phyloP scores from a whole-genome alignment of 2,888 invertebrate genomes.

The Pheosia gnoma region DNA sequence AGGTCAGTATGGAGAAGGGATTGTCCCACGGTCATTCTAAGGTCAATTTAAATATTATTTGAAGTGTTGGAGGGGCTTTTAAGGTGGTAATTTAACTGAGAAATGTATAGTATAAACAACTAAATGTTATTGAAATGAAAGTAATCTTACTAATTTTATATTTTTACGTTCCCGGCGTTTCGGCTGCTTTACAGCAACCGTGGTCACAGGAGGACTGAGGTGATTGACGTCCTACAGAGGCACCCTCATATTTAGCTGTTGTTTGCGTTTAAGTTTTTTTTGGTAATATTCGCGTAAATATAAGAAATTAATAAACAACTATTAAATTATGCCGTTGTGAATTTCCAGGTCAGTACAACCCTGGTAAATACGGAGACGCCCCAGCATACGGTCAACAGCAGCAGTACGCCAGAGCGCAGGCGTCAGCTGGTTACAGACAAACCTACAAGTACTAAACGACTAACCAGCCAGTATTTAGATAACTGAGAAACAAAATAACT shows the following conservation, averaged over 20 bases:
- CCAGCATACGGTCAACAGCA: conserved; percentile 48
- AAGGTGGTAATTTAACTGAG: not conserved
- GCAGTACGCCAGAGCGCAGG: conserved; percentile 62
- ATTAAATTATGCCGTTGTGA: too few relatives aligned
- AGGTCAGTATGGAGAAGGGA: conserved; percentile 46
- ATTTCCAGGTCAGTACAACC: conserved; percentile 77
- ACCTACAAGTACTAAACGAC: conserved; percentile 69
- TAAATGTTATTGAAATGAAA: too few relatives aligned
- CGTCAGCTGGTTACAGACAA: conserved; percentile 67
- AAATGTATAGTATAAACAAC: too few relatives aligned
- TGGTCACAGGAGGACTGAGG: too few relatives aligned
- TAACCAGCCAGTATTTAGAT: conserved; percentile 25
- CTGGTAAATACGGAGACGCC: conserved; percentile 68
- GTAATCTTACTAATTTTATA: too few relatives aligned
- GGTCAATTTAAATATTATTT: conserved; percentile 18
- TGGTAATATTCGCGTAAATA: too few relatives aligned
- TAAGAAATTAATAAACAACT: too few relatives aligned
- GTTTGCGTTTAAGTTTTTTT: too few relatives aligned
- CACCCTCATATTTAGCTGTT: too few relatives aligned
- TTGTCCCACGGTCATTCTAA: conserved; percentile 35
- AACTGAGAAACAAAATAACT: conserved; percentile 31
- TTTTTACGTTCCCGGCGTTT: too few relatives aligned
- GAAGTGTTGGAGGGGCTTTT: not conserved
- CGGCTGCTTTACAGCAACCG: too few relatives aligned
- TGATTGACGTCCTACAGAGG: too few relatives aligned